These are phyloP conservation scores for Sycobia sp. DNA, from an alignment of 1,140 invertebrate species.

Conservation along the genomic window DNA sequence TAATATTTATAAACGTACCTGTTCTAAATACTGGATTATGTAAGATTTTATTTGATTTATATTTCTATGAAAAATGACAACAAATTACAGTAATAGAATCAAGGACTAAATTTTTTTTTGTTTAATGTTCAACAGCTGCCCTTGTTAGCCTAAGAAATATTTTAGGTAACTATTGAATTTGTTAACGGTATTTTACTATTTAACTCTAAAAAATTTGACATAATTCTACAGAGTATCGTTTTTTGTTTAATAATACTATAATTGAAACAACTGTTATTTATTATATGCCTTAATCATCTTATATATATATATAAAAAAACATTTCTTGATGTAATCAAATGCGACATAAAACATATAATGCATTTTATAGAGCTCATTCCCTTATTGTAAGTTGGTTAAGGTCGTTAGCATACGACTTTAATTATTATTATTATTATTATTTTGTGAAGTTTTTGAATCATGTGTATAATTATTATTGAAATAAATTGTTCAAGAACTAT, in stretches of 20 bases:
- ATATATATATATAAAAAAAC: constrained; percentile 4
- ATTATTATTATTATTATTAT: neutral
- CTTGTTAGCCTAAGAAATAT: too few relatives aligned
- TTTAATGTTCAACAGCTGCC: neutral
- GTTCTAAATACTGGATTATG: neutral
- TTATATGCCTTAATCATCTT: constrained; percentile 4
- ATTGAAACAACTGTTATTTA: constrained; percentile 8
- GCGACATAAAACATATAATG: constrained; percentile 3
- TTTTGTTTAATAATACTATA: neutral
- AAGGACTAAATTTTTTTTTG: neutral
- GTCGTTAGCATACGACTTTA: neutral
- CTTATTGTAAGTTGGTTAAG: constrained; percentile 7
- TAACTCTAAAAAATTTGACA: too few relatives aligned
- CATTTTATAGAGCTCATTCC: constrained; percentile 19
- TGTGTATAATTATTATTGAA: neutral
- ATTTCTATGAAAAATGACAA: neutral
- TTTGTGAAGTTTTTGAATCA: neutral
- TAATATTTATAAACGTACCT: neutral
- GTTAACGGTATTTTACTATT: too few relatives aligned
- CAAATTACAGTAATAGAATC: neutral
- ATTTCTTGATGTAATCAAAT: neutral
- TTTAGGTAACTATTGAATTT: neutral
- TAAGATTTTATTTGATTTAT: neutral
- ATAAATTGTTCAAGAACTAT: neutral
- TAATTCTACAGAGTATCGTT: too few relatives aligned